phyloP scores from a whole-genome alignment of 2,797 vertebrate species.

The Dallia pectoralis region DNA sequence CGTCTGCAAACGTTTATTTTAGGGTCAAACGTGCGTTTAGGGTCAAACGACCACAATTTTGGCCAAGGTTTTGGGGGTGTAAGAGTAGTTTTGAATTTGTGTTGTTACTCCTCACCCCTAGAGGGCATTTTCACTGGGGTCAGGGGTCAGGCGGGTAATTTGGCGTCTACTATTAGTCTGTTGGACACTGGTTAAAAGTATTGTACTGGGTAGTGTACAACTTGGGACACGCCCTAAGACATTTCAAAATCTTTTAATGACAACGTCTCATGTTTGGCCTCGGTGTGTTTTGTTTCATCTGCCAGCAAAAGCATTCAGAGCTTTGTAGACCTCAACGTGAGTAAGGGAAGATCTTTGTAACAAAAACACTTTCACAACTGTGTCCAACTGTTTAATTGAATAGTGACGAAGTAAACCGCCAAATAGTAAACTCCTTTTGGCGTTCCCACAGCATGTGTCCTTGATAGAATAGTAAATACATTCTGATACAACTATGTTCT shows the following conservation, averaged over 20 bases:
- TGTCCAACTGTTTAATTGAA: constrained; percentile 14
- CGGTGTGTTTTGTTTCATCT: constrained; percentile 28
- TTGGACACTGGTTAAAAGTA: background rate
- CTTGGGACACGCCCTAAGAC: background rate
- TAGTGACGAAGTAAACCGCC: background rate
- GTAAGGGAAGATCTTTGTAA: constrained; percentile 17
- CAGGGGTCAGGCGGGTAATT: too few relatives aligned
- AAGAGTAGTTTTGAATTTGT: background rate
- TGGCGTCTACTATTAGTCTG: too few relatives aligned
- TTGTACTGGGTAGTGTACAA: background rate
- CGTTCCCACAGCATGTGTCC: background rate
- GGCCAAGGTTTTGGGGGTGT: background rate
- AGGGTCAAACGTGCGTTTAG: background rate
- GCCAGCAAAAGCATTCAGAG: constrained; percentile 7
- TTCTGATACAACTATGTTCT: background rate
- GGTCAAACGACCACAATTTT: background rate
- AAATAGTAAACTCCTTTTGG: background rate
- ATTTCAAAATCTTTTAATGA: constrained; percentile 19
- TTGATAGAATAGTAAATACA: background rate
- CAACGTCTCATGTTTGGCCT: constrained; percentile 22
- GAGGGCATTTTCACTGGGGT: too few relatives aligned
- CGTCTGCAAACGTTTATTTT: too few relatives aligned
- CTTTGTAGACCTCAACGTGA: constrained; percentile 15
- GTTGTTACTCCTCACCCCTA: background rate
- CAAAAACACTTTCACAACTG: constrained; percentile 18